A percentile compares a stretch with the other conserved stretches of the same genome.
phyloP scores from a whole-genome alignment of 2,888 invertebrate genomes.

The Cyaniris semiargus region DNA sequence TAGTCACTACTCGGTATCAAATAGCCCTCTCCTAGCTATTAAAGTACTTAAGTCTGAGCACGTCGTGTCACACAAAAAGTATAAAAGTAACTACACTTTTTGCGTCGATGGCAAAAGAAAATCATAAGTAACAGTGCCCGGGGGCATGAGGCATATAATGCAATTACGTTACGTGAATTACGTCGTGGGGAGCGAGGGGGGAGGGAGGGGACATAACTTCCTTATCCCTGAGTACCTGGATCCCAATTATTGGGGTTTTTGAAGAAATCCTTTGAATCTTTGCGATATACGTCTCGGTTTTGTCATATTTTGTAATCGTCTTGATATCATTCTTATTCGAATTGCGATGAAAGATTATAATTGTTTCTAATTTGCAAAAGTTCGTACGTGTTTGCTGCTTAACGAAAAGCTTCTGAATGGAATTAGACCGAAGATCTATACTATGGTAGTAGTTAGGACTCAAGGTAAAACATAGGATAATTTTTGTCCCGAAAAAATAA shows the following conservation, averaged over 20 bases:
- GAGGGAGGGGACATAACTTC: not conserved
- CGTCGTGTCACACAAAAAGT: slow-evolving; percentile 8
- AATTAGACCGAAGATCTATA: not conserved
- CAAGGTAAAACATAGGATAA: not conserved
- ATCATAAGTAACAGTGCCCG: slow-evolving; percentile 31
- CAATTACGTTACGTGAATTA: slow-evolving; percentile 33
- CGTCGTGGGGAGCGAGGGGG: not conserved
- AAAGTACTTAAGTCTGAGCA: not conserved
- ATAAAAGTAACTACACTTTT: slow-evolving; percentile 31
- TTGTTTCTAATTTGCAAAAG: not conserved
- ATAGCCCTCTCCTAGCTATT: not conserved
- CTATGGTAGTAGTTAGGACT: not conserved
- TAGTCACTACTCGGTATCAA: not conserved
- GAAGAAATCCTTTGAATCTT: slow-evolving; percentile 1
- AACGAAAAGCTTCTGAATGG: too few species aligned
- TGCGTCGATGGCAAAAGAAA: slow-evolving; percentile 32
- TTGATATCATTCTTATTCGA: not conserved
- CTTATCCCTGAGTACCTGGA: slow-evolving; percentile 19
- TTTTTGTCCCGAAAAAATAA: not conserved
- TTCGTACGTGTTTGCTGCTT: too few species aligned
- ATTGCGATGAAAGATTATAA: not conserved
- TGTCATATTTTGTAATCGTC: not conserved
- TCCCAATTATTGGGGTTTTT: slow-evolving; percentile 22
- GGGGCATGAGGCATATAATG: slow-evolving; percentile 33
- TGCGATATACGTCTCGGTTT: not conserved